phyloP scores from a whole-genome alignment of 2,797 vertebrate species.

The Danio jaintianensis region DNA sequence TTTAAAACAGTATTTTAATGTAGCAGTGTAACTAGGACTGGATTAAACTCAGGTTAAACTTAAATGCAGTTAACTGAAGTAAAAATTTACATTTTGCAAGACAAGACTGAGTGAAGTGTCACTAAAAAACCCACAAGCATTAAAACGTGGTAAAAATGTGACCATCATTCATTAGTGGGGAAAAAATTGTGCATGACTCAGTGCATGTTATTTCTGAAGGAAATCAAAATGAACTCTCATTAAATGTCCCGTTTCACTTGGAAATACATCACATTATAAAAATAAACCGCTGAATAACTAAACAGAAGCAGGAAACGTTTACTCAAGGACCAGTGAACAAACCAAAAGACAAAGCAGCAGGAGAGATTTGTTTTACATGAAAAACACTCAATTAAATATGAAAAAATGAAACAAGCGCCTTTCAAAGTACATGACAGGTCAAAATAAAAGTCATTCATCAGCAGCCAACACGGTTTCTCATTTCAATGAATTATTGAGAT shows the following conservation, averaged over 20 bases:
- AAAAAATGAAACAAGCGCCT: neutral
- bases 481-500: neutral
- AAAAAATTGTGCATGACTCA: neutral
- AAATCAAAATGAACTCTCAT: neutral
- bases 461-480: neutral
- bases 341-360: neutral
- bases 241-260: neutral
- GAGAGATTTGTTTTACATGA: neutral
- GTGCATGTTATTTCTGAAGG: neutral
- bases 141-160: too few species aligned
- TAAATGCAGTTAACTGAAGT: too few species aligned
- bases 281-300: neutral
- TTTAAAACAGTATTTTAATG: too few species aligned
- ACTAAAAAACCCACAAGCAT: too few species aligned
- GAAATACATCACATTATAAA: neutral
- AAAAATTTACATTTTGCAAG: too few species aligned
- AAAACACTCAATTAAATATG: neutral
- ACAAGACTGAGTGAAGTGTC: too few species aligned
- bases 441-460: too few species aligned
- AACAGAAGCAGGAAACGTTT: neutral
- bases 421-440: too few species aligned
- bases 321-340: neutral
- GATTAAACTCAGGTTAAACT: too few species aligned
- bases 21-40: too few species aligned
- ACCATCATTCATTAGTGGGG: too few species aligned